Percentiles rank a stretch among this genome's conserved stretches.
Conservation (phyloP, 2,113 vertebrate species). For the Osmerus eperlanus region DNA sequence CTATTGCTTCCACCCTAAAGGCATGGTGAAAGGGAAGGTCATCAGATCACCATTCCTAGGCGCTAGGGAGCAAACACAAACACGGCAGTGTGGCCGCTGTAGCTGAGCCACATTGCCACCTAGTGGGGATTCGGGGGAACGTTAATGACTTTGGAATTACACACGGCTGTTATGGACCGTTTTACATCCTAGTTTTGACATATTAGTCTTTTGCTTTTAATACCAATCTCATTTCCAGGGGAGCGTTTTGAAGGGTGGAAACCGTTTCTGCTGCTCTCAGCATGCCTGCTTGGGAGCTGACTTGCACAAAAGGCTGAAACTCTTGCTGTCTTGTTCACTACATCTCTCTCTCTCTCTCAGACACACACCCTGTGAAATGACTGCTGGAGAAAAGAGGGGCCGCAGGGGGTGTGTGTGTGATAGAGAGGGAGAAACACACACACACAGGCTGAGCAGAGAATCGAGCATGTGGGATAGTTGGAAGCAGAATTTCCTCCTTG, state of each 20-base stretch:
- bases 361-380: background rate
- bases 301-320: too few relatives aligned
- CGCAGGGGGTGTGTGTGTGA: too few relatives aligned
- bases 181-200: background rate
- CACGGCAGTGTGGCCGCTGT: background rate
- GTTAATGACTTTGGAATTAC: background rate
- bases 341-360: background rate
- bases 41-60: too few relatives aligned
- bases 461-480: conserved; percentile 29
- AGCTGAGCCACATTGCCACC: conserved; percentile 42
- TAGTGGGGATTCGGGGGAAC: conserved; percentile 27
- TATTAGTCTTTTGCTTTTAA: background rate
- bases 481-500: conserved; percentile 19
- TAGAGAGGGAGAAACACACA: too few relatives aligned
- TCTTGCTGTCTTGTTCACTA: background rate
- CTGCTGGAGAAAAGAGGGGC: too few relatives aligned
- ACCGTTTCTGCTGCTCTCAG: background rate
- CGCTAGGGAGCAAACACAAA: too few relatives aligned
- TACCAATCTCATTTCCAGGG: background rate
- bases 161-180: background rate
- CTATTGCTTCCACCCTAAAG: too few relatives aligned
- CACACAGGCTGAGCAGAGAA: conserved; percentile 8
- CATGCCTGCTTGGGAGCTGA: background rate
- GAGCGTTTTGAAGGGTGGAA: background rate
- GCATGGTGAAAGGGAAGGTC: too few relatives aligned